Percentiles rank a stretch among this genome's conserved stretches.
Conservation (phyloP, 2,888 invertebrate genomes). For the Limnephilus rhombicus region DNA sequence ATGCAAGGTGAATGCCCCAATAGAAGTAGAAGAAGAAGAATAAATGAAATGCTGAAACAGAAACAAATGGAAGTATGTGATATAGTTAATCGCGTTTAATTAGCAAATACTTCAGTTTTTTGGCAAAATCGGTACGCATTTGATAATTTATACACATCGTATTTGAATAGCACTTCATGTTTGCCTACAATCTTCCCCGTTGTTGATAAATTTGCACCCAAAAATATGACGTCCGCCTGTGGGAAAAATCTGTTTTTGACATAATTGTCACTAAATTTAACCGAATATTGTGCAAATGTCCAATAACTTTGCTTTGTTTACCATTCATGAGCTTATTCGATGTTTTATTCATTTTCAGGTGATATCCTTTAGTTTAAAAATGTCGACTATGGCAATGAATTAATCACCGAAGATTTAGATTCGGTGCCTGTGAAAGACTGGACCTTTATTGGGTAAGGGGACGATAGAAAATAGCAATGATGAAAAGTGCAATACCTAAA, state of each 20-base stretch:
- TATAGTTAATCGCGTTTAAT: constrained; percentile 51
- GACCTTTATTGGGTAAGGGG: constrained; percentile 53
- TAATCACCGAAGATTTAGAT: constrained; percentile 43
- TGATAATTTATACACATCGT: constrained; percentile 8
- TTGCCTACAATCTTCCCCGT: not conserved
- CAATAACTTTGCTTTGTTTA: constrained; percentile 25
- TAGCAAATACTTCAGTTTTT: constrained; percentile 55
- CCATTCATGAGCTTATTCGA: constrained; percentile 16
- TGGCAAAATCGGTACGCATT: constrained; percentile 50
- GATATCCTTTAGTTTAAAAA: constrained; percentile 36
- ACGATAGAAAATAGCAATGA: constrained; percentile 73
- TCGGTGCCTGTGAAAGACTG: constrained; percentile 55
- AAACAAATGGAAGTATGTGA: constrained; percentile 64
- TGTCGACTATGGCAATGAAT: constrained; percentile 56
- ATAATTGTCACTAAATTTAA: constrained; percentile 55
- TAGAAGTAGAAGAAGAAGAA: constrained; percentile 41
- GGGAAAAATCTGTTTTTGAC: constrained; percentile 61
- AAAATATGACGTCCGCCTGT: constrained; percentile 48
- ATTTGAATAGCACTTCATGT: constrained; percentile 14
- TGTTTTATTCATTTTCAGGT: constrained; percentile 49
- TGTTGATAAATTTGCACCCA: not conserved
- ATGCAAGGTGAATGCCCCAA: constrained; percentile 46
- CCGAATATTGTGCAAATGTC: constrained; percentile 43
- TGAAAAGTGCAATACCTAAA: constrained; percentile 89
- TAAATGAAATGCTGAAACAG: constrained; percentile 47